Evolutionary conservation across 2,888 invertebrate species (phyloP).

Genomic region (Hetaerina titia): DNA sequence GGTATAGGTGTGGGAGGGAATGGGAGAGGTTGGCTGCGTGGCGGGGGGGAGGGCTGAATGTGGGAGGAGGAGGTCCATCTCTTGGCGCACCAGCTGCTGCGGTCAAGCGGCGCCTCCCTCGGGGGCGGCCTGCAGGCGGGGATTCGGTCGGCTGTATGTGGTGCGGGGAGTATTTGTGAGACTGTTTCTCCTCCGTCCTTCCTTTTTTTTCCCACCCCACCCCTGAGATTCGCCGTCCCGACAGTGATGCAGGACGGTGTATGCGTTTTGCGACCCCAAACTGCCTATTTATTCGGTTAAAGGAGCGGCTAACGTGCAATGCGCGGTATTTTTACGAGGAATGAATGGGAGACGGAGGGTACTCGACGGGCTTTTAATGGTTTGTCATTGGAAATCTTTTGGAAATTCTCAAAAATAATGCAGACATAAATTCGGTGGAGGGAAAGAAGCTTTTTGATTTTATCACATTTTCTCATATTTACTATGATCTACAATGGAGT

Average conservation of each 20-base stretch:
- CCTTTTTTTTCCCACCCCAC: neutral
- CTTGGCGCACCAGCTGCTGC: conserved; percentile 55
- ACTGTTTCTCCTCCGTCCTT: neutral
- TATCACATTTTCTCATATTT: too few relatives aligned
- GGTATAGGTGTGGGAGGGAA: neutral
- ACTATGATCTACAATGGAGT: too few relatives aligned
- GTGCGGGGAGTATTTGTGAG: conserved; percentile 39
- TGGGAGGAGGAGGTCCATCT: neutral
- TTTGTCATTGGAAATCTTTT: neutral
- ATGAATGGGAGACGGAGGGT: neutral
- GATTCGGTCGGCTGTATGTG: neutral
- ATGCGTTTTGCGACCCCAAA: conserved; percentile 58
- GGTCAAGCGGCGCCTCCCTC: neutral
- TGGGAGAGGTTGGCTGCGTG: neutral
- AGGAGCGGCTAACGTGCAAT: conserved; percentile 27
- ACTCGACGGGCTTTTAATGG: neutral
- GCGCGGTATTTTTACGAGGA: conserved; percentile 27
- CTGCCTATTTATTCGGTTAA: conserved; percentile 42
- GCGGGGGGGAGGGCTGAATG: neutral
- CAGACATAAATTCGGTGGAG: too few relatives aligned
- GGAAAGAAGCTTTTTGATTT: too few relatives aligned
- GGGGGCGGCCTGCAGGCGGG: neutral
- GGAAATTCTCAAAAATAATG: too few relatives aligned
- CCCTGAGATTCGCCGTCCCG: neutral
- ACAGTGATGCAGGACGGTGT: conserved; percentile 29